These are phyloP conservation scores for Steatornis caripensis DNA, from an alignment of 2,113 vertebrate species.

Conservation along the genomic window DNA sequence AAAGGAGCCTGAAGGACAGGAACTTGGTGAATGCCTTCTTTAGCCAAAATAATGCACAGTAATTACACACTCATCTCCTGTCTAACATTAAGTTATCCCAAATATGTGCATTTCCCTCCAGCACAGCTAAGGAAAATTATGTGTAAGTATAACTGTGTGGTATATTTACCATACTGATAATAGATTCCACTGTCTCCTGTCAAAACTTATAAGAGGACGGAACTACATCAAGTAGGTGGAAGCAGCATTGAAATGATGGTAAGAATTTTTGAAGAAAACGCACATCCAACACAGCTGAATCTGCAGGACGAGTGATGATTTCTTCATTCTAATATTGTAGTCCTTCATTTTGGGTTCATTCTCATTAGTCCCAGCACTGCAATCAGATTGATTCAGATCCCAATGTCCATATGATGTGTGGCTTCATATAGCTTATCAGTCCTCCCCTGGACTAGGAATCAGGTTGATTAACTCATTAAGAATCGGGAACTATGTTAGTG, in stretches of 20 bases:
- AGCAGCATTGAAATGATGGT: background rate
- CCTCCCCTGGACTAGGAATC: background rate
- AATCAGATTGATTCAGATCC: background rate
- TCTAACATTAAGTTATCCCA: background rate
- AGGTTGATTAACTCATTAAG: background rate
- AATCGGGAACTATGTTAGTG: background rate
- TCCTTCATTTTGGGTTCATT: background rate
- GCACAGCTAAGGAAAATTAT: background rate
- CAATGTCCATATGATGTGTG: background rate
- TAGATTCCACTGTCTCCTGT: background rate
- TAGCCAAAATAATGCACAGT: background rate
- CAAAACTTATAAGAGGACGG: background rate
- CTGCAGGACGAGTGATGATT: background rate
- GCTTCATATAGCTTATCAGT: background rate
- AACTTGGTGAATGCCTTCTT: background rate
- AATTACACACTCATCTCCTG: background rate
- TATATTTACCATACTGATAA: background rate
- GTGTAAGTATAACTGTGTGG: background rate
- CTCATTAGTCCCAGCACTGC: background rate
- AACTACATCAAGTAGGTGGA: background rate
- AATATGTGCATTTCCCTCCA: background rate
- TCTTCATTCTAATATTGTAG: background rate
- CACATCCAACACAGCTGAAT: background rate
- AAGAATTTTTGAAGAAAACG: background rate
- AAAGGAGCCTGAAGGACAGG: background rate